phyloP scores from a whole-genome alignment of 2,888 invertebrate species.

The Marronus borbonicus region DNA sequence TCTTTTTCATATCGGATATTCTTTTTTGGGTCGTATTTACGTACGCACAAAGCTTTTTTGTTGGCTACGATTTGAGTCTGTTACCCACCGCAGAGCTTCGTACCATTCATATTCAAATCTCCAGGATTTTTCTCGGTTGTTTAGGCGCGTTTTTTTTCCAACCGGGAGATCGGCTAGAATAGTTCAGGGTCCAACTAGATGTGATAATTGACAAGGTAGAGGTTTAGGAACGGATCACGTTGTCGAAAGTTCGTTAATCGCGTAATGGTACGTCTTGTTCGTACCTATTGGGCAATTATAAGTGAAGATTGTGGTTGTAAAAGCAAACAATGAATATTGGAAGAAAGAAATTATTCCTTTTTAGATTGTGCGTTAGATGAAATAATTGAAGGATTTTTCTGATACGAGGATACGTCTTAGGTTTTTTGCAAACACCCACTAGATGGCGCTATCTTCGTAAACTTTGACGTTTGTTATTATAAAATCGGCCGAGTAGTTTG shows the following conservation, averaged over 20 bases:
- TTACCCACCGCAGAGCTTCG: slow-evolving; percentile 5
- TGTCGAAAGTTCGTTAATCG: background rate
- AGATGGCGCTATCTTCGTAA: too few relatives aligned
- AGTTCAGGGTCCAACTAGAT: background rate
- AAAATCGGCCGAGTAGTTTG: too few relatives aligned
- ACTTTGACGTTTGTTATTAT: too few relatives aligned
- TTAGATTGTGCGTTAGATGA: too few relatives aligned
- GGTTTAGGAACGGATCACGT: background rate
- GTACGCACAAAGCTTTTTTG: background rate
- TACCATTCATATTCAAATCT: slow-evolving; percentile 6
- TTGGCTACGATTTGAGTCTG: background rate
- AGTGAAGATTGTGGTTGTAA: too few relatives aligned
- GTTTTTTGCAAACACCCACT: too few relatives aligned
- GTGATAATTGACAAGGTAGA: background rate
- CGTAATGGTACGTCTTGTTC: background rate
- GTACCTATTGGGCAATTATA: too few relatives aligned
- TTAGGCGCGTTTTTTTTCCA: background rate
- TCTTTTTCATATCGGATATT: too few relatives aligned
- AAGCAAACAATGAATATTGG: too few relatives aligned
- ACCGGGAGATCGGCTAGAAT: background rate
- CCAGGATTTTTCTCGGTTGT: background rate
- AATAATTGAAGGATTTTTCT: too few relatives aligned
- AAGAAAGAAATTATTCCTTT: too few relatives aligned
- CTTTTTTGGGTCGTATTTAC: background rate
- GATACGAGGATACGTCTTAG: too few relatives aligned